These are phyloP conservation scores for Malurus melanocephalus DNA, from an alignment of 2,113 vertebrate species.

Conservation along the genomic window DNA sequence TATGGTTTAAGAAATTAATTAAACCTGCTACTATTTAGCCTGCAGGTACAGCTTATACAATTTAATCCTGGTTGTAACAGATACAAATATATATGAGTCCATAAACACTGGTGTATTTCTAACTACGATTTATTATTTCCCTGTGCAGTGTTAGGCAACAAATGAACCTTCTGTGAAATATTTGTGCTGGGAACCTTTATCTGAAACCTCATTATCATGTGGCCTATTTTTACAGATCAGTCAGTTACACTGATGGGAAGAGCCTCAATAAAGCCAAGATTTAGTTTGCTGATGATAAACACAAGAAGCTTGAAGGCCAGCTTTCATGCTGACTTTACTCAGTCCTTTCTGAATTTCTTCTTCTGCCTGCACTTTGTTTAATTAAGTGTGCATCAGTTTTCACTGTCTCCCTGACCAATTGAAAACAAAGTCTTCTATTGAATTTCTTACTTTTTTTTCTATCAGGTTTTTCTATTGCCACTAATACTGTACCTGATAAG, in stretches of 20 bases:
- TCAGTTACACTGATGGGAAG: neutral
- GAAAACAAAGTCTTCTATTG: neutral
- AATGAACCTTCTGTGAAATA: slow-evolving; percentile 16
- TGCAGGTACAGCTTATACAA: neutral
- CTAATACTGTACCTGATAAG: neutral
- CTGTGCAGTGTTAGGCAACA: neutral
- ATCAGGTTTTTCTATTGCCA: neutral
- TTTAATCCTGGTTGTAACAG: slow-evolving; percentile 12
- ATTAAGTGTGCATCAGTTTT: neutral
- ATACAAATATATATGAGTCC: slow-evolving; percentile 3
- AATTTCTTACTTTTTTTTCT: neutral
- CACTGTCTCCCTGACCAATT: neutral
- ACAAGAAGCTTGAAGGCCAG: neutral
- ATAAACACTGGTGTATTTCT: slow-evolving; percentile 13
- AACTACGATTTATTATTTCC: slow-evolving; percentile 28
- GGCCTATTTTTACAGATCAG: neutral
- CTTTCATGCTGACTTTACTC: neutral
- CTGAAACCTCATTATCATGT: neutral
- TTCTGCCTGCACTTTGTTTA: neutral
- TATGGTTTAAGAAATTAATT: slow-evolving; percentile 41
- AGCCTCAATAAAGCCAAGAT: neutral
- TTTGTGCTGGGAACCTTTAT: neutral
- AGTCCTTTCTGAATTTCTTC: neutral
- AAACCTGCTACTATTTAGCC: slow-evolving; percentile 28
- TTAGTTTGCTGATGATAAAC: neutral